Evolutionary conservation across 2,113 vertebrate genomes (phyloP).

Genomic region (Hyperopisus bebe): DNA sequence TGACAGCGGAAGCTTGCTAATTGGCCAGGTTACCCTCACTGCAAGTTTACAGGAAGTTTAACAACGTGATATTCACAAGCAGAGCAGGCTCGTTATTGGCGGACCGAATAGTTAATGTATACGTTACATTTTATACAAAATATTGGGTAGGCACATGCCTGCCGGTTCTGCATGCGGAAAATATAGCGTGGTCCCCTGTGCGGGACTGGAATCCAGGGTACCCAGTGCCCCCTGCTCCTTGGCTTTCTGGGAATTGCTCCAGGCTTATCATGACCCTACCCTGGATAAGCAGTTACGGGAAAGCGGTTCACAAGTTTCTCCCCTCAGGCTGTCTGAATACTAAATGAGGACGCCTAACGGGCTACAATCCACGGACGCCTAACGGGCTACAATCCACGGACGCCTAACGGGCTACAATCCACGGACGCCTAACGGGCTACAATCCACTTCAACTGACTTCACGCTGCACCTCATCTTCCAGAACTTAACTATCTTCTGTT

Average conservation of each 20-base stretch:
- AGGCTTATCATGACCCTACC: background rate
- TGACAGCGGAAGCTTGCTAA: background rate
- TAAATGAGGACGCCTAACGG: background rate
- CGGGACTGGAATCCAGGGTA: background rate
- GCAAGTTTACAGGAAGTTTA: background rate
- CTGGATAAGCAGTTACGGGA: background rate
- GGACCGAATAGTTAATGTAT: background rate
- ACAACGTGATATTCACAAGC: background rate
- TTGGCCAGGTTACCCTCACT: background rate
- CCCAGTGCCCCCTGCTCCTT: no score
- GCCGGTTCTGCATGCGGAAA: background rate
- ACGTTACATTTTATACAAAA: background rate
- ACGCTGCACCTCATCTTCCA: background rate
- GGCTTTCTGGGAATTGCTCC: background rate
- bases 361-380: background rate
- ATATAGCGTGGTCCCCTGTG: background rate
- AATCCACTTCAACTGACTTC: background rate
- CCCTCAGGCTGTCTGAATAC: background rate
- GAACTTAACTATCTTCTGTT: background rate
- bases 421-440: background rate
- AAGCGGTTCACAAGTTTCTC: background rate
- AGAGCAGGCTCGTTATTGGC: background rate
- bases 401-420: no score
- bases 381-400: background rate
- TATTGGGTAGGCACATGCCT: background rate